Evolutionary conservation across 2,888 invertebrate species (phyloP).

Genomic region (Cybosia mesomella): DNA sequence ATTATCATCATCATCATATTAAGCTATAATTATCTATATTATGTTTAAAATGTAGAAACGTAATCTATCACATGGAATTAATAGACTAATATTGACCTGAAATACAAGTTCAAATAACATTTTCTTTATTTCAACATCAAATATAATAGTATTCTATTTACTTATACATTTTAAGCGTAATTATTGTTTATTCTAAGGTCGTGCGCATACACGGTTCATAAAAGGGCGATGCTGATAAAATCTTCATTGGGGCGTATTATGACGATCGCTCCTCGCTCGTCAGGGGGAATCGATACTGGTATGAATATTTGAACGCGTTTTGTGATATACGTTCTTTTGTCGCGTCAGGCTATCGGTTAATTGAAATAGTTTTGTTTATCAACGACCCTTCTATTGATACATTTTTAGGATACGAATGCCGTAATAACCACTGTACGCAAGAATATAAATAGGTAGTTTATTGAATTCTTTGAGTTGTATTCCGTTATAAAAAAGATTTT

Average conservation of each 20-base stretch:
- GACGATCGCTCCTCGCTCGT: slow-evolving; percentile 45
- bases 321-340: slow-evolving; percentile 67
- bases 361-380: slow-evolving; percentile 77
- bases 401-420: slow-evolving; percentile 37
- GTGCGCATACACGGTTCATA: slow-evolving; percentile 65
- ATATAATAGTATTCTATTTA: slow-evolving; percentile 40
- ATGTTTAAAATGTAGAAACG: neutral
- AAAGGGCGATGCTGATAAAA: slow-evolving; percentile 81
- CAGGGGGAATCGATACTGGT: slow-evolving; percentile 73
- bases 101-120: slow-evolving; percentile 40
- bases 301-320: slow-evolving; percentile 83
- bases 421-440: slow-evolving; percentile 6
- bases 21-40: neutral
- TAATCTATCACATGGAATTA: neutral
- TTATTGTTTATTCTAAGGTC: slow-evolving; percentile 61
- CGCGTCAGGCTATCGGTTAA: slow-evolving; percentile 67
- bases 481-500: neutral
- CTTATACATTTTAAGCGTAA: slow-evolving; percentile 46
- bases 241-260: slow-evolving; percentile 79
- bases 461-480: neutral
- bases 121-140: slow-evolving; percentile 29
- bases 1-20: no score
- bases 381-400: slow-evolving; percentile 52
- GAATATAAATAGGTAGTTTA: neutral
- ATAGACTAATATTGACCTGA: slow-evolving; percentile 25